These are phyloP conservation scores for Cryptomyrus ogoouensis DNA, from an alignment of 2,113 vertebrate genomes.

Conservation along the genomic window DNA sequence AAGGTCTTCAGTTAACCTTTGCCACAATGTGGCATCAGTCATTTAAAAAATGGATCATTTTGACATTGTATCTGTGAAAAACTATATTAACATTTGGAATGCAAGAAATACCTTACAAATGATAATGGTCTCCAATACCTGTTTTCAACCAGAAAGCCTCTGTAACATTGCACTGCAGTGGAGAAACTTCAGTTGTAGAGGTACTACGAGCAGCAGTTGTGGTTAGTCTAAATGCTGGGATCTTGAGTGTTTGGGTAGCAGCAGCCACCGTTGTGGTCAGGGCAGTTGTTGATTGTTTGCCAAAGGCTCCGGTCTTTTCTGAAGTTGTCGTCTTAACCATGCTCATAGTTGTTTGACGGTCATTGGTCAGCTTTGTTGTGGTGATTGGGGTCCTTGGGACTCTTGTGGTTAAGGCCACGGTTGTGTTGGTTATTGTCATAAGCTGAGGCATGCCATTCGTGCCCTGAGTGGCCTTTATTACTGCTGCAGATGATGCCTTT, in stretches of 20 bases:
- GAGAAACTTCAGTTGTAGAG: slow-evolving; percentile 66
- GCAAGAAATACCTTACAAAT: background rate
- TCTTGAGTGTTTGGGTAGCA: slow-evolving; percentile 62
- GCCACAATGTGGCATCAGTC: background rate
- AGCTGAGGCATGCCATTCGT: slow-evolving; percentile 52
- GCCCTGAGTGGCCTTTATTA: slow-evolving; percentile 47
- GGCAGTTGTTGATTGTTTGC: slow-evolving; percentile 62
- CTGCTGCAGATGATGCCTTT: slow-evolving; percentile 41
- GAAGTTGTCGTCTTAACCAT: slow-evolving; percentile 37
- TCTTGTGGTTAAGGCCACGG: slow-evolving; percentile 42
- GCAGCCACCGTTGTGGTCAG: slow-evolving; percentile 58
- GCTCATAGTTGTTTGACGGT: slow-evolving; percentile 41
- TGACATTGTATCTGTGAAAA: background rate
- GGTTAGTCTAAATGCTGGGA: slow-evolving; percentile 51
- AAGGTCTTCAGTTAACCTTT: background rate
- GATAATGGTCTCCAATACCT: slow-evolving; percentile 58
- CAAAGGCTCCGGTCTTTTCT: slow-evolving; percentile 40
- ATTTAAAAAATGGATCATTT: background rate
- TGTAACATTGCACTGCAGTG: slow-evolving; percentile 82
- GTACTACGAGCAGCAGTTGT: slow-evolving; percentile 55
- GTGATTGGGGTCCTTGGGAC: slow-evolving; percentile 57
- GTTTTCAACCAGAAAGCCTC: slow-evolving; percentile 81
- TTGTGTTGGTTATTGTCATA: slow-evolving; percentile 51
- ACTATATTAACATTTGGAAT: background rate
- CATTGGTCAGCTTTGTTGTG: slow-evolving; percentile 57